Evolutionary conservation across 2,888 invertebrate genomes (phyloP).

Genomic region (Eupelmus urozonus): DNA sequence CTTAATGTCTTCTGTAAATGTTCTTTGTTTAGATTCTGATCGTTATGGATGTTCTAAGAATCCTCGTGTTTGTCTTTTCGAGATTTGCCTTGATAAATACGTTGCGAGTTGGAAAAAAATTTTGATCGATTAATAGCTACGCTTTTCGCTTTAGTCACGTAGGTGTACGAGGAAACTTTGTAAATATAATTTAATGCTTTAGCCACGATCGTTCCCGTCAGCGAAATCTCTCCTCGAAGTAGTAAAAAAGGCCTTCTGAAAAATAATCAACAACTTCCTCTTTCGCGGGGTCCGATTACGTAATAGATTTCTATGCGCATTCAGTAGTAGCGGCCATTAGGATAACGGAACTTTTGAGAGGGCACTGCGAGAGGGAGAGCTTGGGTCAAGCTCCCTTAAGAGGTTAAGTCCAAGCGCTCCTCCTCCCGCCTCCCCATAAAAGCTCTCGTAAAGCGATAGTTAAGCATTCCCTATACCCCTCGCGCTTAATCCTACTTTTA

Average conservation of each 20-base stretch:
- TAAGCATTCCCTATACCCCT: constrained; percentile 42
- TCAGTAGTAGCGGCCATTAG: background rate
- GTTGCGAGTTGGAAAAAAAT: no score
- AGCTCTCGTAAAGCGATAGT: constrained; percentile 53
- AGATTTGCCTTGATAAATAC: no score
- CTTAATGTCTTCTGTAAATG: no score
- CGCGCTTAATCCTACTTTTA: constrained; percentile 43
- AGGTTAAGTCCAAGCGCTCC: constrained; percentile 19
- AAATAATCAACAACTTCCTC: background rate
- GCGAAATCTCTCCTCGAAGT: no score
- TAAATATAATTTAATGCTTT: no score
- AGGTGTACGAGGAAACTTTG: no score
- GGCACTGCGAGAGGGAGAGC: background rate
- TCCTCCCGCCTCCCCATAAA: constrained; percentile 28
- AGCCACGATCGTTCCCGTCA: background rate
- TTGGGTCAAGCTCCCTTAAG: constrained; percentile 45
- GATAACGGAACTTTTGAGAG: constrained; percentile 30
- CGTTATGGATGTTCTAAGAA: no score
- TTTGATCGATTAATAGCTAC: no score
- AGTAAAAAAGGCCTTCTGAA: background rate
- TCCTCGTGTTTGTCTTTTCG: no score
- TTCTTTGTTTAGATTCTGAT: no score
- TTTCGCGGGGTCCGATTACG: background rate
- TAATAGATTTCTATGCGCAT: background rate
- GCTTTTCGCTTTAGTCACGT: no score